Evolutionary conservation across 2,113 vertebrate species (phyloP).

Genomic region (Amblyopsis rosae): DNA sequence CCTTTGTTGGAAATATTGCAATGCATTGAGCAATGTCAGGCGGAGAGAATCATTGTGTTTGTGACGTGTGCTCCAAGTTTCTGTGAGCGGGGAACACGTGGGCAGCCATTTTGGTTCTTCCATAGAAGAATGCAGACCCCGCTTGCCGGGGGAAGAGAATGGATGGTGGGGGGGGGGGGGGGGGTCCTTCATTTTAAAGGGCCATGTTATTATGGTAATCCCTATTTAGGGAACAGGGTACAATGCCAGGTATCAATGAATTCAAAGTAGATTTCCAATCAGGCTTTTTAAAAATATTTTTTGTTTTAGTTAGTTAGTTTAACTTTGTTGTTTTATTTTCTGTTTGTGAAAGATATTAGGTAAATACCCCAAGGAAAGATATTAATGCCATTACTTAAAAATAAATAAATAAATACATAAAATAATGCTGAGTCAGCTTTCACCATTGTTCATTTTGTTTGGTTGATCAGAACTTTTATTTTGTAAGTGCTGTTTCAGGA

Average conservation of each 20-base stretch:
- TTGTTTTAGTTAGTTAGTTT: constrained; percentile 36
- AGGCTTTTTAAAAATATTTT: constrained; percentile 11
- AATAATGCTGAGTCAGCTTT: constrained; percentile 63
- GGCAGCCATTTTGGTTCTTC: constrained; percentile 63
- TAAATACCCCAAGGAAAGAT: constrained; percentile 51
- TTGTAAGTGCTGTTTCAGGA: constrained; percentile 58
- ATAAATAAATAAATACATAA: neutral
- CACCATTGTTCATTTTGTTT: constrained; percentile 76
- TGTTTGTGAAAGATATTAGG: constrained; percentile 55
- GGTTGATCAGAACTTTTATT: constrained; percentile 52
- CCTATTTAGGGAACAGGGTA: constrained; percentile 75
- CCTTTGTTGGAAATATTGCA: constrained; percentile 76
- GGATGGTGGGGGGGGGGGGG: constrained; percentile 6
- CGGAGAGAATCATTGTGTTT: constrained; percentile 71
- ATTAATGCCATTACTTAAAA: constrained; percentile 70
- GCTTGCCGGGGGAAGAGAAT: constrained; percentile 27
- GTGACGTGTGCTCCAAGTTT: constrained; percentile 69
- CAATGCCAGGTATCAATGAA: constrained; percentile 57
- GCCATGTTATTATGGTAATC: constrained; percentile 65
- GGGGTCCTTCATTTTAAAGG: constrained; percentile 77
- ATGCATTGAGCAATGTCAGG: constrained; percentile 77
- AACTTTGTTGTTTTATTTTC: constrained; percentile 46
- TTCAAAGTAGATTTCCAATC: constrained; percentile 46
- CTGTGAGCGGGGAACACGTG: constrained; percentile 63
- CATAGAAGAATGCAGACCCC: constrained; percentile 40